Conservation (phyloP, 2,888 invertebrate genomes). For the Epistrophe eligans region DNA sequence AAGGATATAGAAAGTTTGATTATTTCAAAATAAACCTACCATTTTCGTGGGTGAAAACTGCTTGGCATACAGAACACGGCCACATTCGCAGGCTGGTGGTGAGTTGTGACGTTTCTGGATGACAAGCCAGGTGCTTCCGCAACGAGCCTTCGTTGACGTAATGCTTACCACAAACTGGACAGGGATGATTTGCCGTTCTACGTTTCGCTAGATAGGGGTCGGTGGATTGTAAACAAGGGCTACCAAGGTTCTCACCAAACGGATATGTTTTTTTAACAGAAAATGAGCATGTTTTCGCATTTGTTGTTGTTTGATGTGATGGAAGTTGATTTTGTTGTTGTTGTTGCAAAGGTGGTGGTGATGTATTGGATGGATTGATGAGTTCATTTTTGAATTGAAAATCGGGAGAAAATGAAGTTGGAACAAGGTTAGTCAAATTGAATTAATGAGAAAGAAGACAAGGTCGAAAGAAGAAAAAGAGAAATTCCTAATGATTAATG, state of each 20-base stretch:
- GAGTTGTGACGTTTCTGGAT: constrained; percentile 94
- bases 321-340: constrained; percentile 27
- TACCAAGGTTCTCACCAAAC: constrained; percentile 77
- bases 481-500: too few species aligned
- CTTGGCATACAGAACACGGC: constrained; percentile 98
- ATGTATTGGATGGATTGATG: constrained; percentile 56
- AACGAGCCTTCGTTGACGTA: constrained; percentile 97
- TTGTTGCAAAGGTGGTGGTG: constrained; percentile 46
- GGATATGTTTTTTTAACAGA: constrained; percentile 77
- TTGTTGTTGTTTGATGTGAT: constrained; percentile 65
- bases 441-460: not conserved
- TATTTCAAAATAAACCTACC: constrained; percentile 86
- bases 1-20: not conserved
- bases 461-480: constrained; percentile 68
- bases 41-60: constrained; percentile 97
- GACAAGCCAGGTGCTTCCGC: constrained; percentile 96
- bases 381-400: constrained; percentile 66
- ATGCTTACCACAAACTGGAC: constrained; percentile 97
- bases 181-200: constrained; percentile 96
- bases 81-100: constrained; percentile 96
- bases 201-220: constrained; percentile 96
- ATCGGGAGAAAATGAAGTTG: constrained; percentile 56
- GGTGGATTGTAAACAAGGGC: constrained; percentile 81
- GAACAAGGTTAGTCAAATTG: constrained; percentile 34
- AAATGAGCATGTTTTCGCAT: constrained; percentile 71